Conservation (phyloP, 2,888 invertebrate species). For the Hyposoter didymator region DNA sequence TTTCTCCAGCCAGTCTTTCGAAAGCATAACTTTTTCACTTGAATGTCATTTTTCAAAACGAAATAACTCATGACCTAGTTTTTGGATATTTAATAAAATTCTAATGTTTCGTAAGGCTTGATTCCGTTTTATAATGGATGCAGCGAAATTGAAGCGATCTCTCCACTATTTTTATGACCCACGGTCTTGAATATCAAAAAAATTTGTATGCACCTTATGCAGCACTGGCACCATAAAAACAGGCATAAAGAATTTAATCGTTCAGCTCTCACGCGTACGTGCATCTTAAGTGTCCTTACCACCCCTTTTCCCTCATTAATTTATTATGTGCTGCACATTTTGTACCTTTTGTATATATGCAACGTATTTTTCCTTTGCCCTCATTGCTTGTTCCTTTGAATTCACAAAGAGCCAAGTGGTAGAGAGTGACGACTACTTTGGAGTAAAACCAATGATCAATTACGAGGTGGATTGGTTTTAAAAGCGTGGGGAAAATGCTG, state of each 20-base stretch:
- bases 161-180: slow-evolving; percentile 66
- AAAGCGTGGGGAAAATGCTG: background rate
- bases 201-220: slow-evolving; percentile 47
- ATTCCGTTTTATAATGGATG: slow-evolving; percentile 16
- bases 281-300: slow-evolving; percentile 30
- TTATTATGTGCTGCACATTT: slow-evolving; percentile 30
- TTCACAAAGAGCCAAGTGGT: background rate
- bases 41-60: no score
- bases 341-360: slow-evolving; percentile 37
- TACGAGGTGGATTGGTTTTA: slow-evolving; percentile 10
- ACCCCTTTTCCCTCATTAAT: slow-evolving; percentile 43
- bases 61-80: background rate
- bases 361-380: background rate
- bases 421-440: background rate
- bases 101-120: background rate
- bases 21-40: background rate
- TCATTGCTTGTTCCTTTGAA: background rate
- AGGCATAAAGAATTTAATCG: slow-evolving; percentile 77
- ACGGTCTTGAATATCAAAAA: slow-evolving; percentile 52
- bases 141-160: background rate
- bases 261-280: slow-evolving; percentile 66
- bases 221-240: slow-evolving; percentile 72
- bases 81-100: background rate
- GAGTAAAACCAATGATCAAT: background rate
- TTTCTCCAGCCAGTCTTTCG: background rate